Evolutionary conservation across 1,140 invertebrate genomes (phyloP), one percentile per base, ranked within the genome.

Genomic region (Planococcus citri): DNA sequence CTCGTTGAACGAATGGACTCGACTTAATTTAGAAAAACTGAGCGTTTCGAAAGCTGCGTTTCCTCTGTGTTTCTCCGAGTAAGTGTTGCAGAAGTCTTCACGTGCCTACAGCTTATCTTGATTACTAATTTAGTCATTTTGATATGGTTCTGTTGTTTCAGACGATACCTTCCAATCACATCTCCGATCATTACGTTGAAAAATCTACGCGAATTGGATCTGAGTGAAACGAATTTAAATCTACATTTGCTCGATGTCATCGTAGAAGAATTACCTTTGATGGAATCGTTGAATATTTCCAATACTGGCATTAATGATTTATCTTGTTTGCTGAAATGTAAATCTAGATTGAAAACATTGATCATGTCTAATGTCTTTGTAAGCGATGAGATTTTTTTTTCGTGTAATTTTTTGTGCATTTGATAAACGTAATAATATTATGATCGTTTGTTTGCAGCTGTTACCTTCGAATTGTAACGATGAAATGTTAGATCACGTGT

Each of bases 251-350:
- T 90, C 69, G 82, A 86, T 74, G 85, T 88, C 71, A 81, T 90
- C 70, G 84, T 86, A 70, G 84, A 87, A 74, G 86, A 90, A 79
- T 79, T 90, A 68, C 85, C 83, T 24, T 77, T 80, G 70, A 77
- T 91, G 64, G 85, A 88, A 76, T 83, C 78, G 74, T 75, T 91
- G 37, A 86, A 90, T 75, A 88, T 90, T 72, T 89, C 88, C 33
- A 81, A 82, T 70, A 90, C 88, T 27, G 77, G 80, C 72, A 84
- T 91, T 21, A 82, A 83, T 73, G 86, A 88, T 77, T 84, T 91
- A 72, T 82, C 81, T 57, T 83, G 87, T 1, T 76, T 90, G 20
- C 78, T 78, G 71, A 83, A 83, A 72, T 85, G 84, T 73, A 84
- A 83, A 76, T 78, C 86, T 72, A 81, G 83, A 69, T 75, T 89